These are phyloP conservation scores for Enteromius radiatus DNA, from an alignment of 2,797 vertebrate species.

Conservation along the genomic window DNA sequence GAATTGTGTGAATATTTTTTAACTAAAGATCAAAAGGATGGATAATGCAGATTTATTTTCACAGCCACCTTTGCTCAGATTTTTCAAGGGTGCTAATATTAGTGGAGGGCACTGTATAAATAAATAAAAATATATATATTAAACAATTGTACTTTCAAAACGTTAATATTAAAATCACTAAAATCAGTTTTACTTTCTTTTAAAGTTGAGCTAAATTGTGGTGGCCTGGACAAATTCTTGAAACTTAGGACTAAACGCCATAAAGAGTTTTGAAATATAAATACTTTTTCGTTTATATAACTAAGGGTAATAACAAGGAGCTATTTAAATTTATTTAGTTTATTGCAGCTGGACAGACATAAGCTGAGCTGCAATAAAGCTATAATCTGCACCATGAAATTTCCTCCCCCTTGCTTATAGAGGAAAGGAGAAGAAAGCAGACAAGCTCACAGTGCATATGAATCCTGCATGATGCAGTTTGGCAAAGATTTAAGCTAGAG, in stretches of 20 bases:
- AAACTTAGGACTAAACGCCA: neutral
- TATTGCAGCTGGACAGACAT: neutral
- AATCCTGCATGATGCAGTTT: constrained; percentile 24
- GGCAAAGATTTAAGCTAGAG: constrained; percentile 15
- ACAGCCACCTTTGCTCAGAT: too few relatives aligned
- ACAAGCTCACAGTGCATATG: neutral
- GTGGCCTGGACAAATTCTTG: neutral
- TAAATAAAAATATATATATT: too few relatives aligned
- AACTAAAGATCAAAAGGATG: too few relatives aligned
- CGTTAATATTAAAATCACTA: neutral
- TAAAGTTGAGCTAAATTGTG: neutral
- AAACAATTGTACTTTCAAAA: too few relatives aligned
- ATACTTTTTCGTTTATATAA: constrained; percentile 3
- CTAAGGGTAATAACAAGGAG: neutral
- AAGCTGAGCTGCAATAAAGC: constrained; percentile 6
- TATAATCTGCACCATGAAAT: constrained; percentile 18
- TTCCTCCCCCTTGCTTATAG: neutral
- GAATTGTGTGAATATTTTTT: too few relatives aligned
- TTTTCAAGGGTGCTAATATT: too few relatives aligned
- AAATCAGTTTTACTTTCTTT: neutral
- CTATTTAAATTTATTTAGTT: neutral
- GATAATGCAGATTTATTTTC: too few relatives aligned
- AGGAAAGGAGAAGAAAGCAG: neutral
- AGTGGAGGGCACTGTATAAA: too few relatives aligned
- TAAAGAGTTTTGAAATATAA: neutral